Percentiles rank a stretch among this genome's conserved stretches.
These are phyloP conservation scores for Podarcis lilfordi DNA, from an alignment of 2,797 vertebrate species.

Conservation along the genomic window DNA sequence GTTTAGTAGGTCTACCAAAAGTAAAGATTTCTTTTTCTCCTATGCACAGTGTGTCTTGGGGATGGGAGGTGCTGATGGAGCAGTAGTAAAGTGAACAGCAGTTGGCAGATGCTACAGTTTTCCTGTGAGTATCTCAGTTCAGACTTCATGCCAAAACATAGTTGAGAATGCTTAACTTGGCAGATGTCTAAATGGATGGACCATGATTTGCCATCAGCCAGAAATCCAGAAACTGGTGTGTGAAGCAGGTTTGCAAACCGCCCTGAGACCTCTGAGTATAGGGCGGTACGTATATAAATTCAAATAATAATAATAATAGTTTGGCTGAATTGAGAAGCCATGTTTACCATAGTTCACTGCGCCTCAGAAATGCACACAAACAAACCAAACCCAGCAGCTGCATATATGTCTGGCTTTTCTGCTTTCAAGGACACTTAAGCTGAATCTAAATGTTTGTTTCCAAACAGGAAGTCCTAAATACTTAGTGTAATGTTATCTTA, in stretches of 20 bases:
- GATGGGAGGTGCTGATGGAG: not conserved
- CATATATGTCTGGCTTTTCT: not conserved
- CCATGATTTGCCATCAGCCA: not conserved
- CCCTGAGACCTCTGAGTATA: no score
- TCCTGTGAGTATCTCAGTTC: not conserved
- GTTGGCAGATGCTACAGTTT: not conserved
- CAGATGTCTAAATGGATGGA: not conserved
- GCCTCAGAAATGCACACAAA: not conserved
- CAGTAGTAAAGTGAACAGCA: not conserved
- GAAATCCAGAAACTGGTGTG: not conserved
- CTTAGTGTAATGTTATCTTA: not conserved
- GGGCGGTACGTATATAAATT: no score
- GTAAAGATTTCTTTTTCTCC: not conserved
- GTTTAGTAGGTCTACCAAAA: not conserved
- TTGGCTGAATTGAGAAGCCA: not conserved
- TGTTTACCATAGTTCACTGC: not conserved
- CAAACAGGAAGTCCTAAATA: not conserved
- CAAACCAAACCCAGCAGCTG: no score
- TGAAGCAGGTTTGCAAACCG: no score
- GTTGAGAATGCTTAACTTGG: not conserved
- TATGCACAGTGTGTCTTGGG: not conserved
- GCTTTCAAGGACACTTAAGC: not conserved
- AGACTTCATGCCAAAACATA: not conserved
- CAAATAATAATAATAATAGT: no score
- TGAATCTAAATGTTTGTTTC: not conserved